Evolutionary conservation across 2,888 invertebrate species (phyloP).

Genomic region (Drosophila peninsularis): DNA sequence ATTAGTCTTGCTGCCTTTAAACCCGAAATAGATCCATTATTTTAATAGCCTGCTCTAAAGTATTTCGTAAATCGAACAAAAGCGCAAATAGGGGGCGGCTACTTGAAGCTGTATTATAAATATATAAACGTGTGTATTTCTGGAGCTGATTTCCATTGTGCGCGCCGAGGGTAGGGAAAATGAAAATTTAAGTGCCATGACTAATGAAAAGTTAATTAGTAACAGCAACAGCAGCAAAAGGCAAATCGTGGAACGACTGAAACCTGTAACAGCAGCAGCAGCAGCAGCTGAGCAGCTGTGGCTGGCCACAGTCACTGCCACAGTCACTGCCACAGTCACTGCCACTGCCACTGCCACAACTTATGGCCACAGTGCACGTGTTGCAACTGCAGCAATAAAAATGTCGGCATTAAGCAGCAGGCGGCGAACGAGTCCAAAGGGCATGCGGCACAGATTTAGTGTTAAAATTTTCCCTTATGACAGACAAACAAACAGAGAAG

Average conservation of each 20-base stretch:
- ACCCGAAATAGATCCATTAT: slow-evolving; percentile 75
- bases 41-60: slow-evolving; percentile 75
- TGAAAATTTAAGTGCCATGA: slow-evolving; percentile 51
- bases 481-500: slow-evolving; percentile 34
- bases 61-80: slow-evolving; percentile 70
- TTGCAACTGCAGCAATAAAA: slow-evolving; percentile 33
- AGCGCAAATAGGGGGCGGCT: slow-evolving; percentile 13
- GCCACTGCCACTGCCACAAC: slow-evolving; percentile 27
- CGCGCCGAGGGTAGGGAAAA: slow-evolving; percentile 16
- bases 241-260: slow-evolving; percentile 14
- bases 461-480: slow-evolving; percentile 70
- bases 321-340: slow-evolving; percentile 24
- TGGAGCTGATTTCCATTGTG: slow-evolving; percentile 5
- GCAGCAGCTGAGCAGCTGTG: slow-evolving; percentile 24
- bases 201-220: slow-evolving; percentile 73
- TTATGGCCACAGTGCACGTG: slow-evolving; percentile 52
- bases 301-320: slow-evolving; percentile 14
- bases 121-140: slow-evolving; percentile 24
- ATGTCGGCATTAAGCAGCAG: slow-evolving; percentile 38
- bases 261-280: slow-evolving; percentile 6
- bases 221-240: slow-evolving; percentile 7
- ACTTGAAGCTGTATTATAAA: slow-evolving; percentile 48
- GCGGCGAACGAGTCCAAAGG: slow-evolving; percentile 7
- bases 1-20: slow-evolving; percentile 39
- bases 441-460: slow-evolving; percentile 35